Base-by-base conservation (phyloP, 2,113 vertebrate species). In the Lophura nycthemera region DNA sequence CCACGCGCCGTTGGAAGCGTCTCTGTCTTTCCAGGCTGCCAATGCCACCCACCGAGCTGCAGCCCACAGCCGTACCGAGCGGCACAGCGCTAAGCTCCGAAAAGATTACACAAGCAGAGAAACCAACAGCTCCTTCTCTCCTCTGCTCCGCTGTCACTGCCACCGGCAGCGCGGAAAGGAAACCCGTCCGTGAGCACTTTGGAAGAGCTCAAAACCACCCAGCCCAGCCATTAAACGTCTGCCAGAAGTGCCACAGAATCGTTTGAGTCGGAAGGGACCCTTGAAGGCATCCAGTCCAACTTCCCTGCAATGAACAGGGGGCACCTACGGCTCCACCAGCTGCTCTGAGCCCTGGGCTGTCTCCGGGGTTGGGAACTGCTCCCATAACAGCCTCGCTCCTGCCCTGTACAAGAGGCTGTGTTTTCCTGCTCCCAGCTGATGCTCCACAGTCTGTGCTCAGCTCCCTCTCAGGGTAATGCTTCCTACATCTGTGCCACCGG, bases 101-200 rank as follows among this genome's bases (percentile, higher is more conserved):
- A 12, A 17, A 20, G 65, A 2, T 61, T 5, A 36, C 64, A 10
- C 12, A 1, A 32, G 36, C 64, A n/a, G 4, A 54, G 63, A 24
- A 40, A 24, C 34, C 34, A 10, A 2, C 6, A 1, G 30, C 40
- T 17, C 19, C 42, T 52, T 21, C 34, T 13, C 45, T 5, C 8
- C 45, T 36, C 69, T 6, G 18, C 61, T 21, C 5, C 13, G 1
- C 36, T 25, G 60, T 21, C 15, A 0, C 13, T 22, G 0, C 63
- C 4, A 6, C n/a, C 43, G 13, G 6, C 10, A 22, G 48, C 36
- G 56, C n/a, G n/a, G 48, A 45, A 16, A n/a, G 42, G 30, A 42
- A 32, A 45, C 30, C 24, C 3, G n/a, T 2, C n/a, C 29, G 0
- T 18, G 5, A 4, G 29, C 13, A 0, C 71, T 54, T 30, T 24